Evolutionary conservation across 2,797 vertebrate genomes (phyloP).

Genomic region (Etheostoma nigrum): DNA sequence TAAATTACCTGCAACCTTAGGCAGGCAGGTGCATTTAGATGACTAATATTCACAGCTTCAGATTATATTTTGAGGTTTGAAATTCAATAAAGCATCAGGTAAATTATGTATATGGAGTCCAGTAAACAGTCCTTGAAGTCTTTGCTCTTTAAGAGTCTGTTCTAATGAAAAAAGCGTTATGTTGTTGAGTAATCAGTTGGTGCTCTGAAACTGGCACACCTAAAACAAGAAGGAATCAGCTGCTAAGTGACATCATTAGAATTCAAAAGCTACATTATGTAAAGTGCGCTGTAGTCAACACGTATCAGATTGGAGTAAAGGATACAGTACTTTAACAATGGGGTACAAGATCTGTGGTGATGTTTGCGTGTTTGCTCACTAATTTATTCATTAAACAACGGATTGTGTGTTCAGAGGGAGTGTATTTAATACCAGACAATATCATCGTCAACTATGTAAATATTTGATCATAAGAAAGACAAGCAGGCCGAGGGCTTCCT

Average conservation of each 20-base stretch:
- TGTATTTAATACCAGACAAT: constrained; percentile 23
- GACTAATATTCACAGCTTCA: constrained; percentile 12
- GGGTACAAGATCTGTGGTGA: constrained; percentile 21
- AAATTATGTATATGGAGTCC: constrained; percentile 25
- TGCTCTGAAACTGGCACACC: neutral
- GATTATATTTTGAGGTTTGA: constrained; percentile 4
- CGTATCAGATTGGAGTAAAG: constrained; percentile 2
- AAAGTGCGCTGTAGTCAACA: too few relatives aligned
- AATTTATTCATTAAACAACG: constrained; percentile 62
- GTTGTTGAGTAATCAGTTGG: constrained; percentile 24
- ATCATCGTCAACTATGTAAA: constrained; percentile 44
- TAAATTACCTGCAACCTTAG: constrained; percentile 22
- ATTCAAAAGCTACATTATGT: too few relatives aligned
- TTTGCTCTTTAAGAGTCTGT: constrained; percentile 10
- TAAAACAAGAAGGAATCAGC: constrained; percentile 12
- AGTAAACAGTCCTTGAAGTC: constrained; percentile 24
- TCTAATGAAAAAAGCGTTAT: constrained; percentile 9
- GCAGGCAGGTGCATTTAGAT: constrained; percentile 1
- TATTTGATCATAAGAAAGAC: constrained; percentile 40
- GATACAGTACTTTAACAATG: neutral
- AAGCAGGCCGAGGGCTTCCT: constrained; percentile 13
- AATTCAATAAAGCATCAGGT: constrained; percentile 13
- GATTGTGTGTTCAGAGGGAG: constrained; percentile 34
- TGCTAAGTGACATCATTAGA: neutral
- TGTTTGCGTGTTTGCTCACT: constrained; percentile 51